Base-by-base conservation (phyloP, 2,888 invertebrate genomes). In the Chymomyza amoena region DNA sequence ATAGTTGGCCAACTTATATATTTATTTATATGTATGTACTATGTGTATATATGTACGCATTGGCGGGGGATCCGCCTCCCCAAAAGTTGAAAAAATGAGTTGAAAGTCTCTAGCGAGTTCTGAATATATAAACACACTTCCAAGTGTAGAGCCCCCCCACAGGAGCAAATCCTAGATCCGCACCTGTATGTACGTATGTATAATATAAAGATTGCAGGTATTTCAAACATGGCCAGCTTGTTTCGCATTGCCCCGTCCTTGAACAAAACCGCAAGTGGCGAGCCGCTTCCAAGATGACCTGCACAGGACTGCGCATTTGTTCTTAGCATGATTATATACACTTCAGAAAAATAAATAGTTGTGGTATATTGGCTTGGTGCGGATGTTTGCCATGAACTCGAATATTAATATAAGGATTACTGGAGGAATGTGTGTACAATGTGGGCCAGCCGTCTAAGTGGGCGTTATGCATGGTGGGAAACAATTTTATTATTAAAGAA, bases 251-350 rank as follows among this genome's bases (percentile, higher is more conserved):
- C 18, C 57, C 25, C 20, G 57, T 18, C 57, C 57, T 54, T 54
- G 52, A 54, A 16, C 52, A 54, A 54, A 18, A 18, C 57, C 20
- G 57, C 60, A 79, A 76, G 78, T 78, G 75, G 72, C 74, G 74
- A 84, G 71, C 78, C 81, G 78, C 81, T 79, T 84, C 71, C 69
- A 59, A 81, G 80, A 81, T 84, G 79, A 81, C 79, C 79, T 77
- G 81, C 36, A 25, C 60, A 16, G 20, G 32, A 32, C 36, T 25
- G 36, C 73, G 79, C 83, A 69, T 68, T 73, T 75, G 62, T 67
- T 75, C 45, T 66, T 68, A 45, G 13, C 39, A 45, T 45, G 39
- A 45, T 45, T 13, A 45, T 45, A 13, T 13, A 45, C 39, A 13
- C 13, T 45, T 13, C 13, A 45, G 13, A 13, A 45, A 45, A 45